phyloP scores from a whole-genome alignment of 2,888 invertebrate genomes.

The Aphodius granarius region DNA sequence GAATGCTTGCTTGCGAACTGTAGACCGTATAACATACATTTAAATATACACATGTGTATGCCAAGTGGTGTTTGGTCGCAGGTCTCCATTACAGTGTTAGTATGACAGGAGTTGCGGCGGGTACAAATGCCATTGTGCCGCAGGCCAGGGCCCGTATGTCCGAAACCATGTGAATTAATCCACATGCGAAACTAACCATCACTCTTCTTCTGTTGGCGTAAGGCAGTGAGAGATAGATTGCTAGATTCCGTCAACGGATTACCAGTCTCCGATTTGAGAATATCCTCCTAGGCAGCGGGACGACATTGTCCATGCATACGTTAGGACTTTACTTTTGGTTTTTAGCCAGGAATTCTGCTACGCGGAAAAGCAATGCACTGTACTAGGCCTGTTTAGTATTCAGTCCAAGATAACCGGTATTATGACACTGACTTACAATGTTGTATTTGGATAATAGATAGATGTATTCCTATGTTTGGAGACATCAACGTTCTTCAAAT shows the following conservation, averaged over 20 bases:
- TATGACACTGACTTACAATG: not conserved
- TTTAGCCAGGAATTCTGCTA: constrained; percentile 25
- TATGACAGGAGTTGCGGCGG: constrained; percentile 20
- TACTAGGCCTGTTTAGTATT: constrained; percentile 2
- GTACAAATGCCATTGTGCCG: constrained; percentile 1
- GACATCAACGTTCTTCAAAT: too few species aligned
- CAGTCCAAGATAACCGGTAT: not conserved
- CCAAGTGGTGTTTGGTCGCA: not conserved
- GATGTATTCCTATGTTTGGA: too few species aligned
- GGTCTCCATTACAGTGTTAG: constrained; percentile 25
- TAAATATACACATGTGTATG: constrained; percentile 26
- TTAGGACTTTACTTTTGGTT: constrained; percentile 24
- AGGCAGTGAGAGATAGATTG: too few species aligned
- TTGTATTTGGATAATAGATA: not conserved
- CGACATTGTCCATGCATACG: not conserved
- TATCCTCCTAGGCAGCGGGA: not conserved
- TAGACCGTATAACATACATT: constrained; percentile 30
- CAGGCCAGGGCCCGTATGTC: too few species aligned
- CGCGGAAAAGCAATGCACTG: constrained; percentile 11
- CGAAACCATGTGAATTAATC: too few species aligned
- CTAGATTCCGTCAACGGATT: too few species aligned
- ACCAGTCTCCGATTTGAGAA: too few species aligned
- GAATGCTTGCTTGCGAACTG: constrained; percentile 19
- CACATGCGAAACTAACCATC: too few species aligned
- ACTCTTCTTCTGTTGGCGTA: too few species aligned